Conservation (phyloP, 2,888 invertebrate species). For the Pasiphila rectangulata region DNA sequence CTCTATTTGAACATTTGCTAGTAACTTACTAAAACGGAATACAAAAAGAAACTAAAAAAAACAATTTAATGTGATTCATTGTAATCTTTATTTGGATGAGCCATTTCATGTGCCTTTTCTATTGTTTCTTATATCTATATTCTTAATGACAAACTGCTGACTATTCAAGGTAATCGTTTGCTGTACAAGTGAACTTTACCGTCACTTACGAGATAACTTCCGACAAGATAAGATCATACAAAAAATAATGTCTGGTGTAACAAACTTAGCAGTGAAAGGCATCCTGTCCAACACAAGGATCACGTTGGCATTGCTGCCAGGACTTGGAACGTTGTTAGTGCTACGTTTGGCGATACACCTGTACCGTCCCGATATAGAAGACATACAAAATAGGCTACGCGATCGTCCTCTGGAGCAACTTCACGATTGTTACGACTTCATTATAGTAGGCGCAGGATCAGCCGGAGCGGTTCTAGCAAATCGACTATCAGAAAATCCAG, state of each 20-base stretch:
- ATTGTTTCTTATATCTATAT: constrained; percentile 20
- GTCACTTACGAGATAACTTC: constrained; percentile 23
- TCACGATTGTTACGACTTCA: constrained; percentile 86
- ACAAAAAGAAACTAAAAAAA: no score
- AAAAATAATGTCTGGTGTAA: constrained; percentile 56
- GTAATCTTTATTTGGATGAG: no score
- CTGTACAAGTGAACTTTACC: constrained; percentile 34
- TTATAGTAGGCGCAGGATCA: constrained; percentile 90
- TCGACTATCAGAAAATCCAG: constrained; percentile 86
- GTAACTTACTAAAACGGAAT: no score
- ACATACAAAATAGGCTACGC: constrained; percentile 81
- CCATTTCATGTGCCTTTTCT: no score
- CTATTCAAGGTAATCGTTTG: constrained; percentile 20
- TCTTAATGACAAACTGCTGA: constrained; percentile 46
- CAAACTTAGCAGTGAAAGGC: constrained; percentile 51
- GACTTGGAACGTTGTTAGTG: constrained; percentile 83
- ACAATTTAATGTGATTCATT: no score
- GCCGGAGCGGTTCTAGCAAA: constrained; percentile 91
- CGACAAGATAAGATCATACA: no score
- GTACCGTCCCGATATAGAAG: constrained; percentile 86
- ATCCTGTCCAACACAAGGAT: constrained; percentile 83
- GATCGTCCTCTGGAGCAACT: constrained; percentile 78
- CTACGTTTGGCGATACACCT: constrained; percentile 83
- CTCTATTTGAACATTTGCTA: no score
- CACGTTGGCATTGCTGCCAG: constrained; percentile 83